Base-by-base conservation (phyloP, 2,113 vertebrate genomes). In the Pteropus alecto region DNA sequence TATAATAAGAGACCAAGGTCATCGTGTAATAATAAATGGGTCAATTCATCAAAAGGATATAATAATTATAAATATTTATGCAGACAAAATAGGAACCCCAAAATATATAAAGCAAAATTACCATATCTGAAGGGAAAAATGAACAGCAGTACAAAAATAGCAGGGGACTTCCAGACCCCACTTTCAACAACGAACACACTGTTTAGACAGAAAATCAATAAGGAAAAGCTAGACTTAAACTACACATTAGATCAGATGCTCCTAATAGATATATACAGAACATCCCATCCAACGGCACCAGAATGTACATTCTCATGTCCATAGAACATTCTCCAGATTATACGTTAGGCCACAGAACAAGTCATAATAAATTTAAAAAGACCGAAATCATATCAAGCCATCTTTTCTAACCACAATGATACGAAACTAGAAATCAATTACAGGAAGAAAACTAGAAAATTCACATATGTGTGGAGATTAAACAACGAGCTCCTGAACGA, bases 191-290 rank as follows among this genome's bases (percentile, higher is more conserved):
- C 1, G 54, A 14, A 4, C 0, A 9, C 41, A 2, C 9, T 26
- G 19, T 3, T 26, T 46, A 10, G 92, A 63, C n/a, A 12, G 51
- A 87, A 14, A 38, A 7, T 3, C 84, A 3, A 11, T 3, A 0
- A 18, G 38, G n/a, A 26, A 24, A 18, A 16, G 60, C 3, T 16
- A 56, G 33, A 9, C 51, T 38, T 9, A 6, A 56, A 19, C 51
- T 7, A 16, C n/a, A 3, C 1, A 0, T 15, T 2, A 0, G 24
- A 11, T 15, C 41, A 10, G 43, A 22, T 3, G 54, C n/a, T 22
- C 24, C 83, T 1, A 5, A 5, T 9, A 16, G 83, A 48, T 24
- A 3, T 0, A 0, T 3, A 2, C 5, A 22, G 71, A 35, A 5
- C 5, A 3, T 2, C 6, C 19, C 24, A 15, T 11, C 74, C n/a